Conservation (phyloP, 2,113 vertebrate species). For the Motacilla alba region DNA sequence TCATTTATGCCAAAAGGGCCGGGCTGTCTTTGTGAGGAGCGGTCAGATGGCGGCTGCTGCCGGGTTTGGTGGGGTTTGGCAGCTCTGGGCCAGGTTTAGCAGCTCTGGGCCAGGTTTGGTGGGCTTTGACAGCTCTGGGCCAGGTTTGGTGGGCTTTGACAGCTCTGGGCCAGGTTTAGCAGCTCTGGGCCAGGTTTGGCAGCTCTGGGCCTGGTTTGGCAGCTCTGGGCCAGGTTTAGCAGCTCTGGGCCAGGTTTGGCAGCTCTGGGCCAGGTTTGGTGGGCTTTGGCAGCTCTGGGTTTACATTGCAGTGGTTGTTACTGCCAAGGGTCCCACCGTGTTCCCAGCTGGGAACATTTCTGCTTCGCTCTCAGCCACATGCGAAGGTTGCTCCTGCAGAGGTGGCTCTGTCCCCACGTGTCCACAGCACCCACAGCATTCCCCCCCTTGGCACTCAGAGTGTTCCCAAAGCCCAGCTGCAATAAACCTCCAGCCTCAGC, state of each 20-base stretch:
- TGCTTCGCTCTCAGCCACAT: fast-evolving
- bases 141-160: too few species aligned
- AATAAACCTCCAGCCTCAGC: neutral
- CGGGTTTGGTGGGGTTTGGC: neutral
- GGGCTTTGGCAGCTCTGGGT: neutral
- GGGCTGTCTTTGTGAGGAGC: neutral
- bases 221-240: too few species aligned
- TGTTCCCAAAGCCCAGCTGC: neutral
- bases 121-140: too few species aligned
- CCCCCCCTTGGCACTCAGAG: fast-evolving
- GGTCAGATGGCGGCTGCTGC: neutral
- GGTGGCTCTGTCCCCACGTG: neutral
- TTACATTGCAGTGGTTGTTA: fast-evolving
- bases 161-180: too few species aligned
- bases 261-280: neutral
- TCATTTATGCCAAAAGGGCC: neutral
- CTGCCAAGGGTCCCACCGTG: neutral
- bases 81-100: too few species aligned
- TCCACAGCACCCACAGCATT: too few species aligned
- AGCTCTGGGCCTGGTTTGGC: too few species aligned
- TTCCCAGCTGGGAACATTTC: neutral
- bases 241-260: too few species aligned
- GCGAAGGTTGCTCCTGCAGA: neutral
- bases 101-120: too few species aligned
- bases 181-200: too few species aligned